Conservation (phyloP, 2,113 vertebrate genomes). For the Chloropsis cyanopogon region DNA sequence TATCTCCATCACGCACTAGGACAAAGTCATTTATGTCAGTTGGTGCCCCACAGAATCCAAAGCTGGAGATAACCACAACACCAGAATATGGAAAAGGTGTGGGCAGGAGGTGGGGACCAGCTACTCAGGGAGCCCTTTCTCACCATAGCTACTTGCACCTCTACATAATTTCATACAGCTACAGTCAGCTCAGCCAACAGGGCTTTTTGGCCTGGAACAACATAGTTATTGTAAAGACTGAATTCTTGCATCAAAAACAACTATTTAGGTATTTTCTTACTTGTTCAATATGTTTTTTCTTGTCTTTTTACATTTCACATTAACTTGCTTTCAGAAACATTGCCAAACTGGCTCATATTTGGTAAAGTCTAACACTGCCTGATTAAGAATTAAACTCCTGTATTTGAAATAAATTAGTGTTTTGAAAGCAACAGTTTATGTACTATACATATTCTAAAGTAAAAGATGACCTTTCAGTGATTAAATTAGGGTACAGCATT, state of each 20-base stretch:
- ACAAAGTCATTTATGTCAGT: not conserved
- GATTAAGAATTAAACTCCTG: not conserved
- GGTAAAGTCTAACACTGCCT: not conserved
- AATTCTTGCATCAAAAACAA: not conserved
- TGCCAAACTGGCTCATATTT: not conserved
- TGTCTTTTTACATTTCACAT: not conserved
- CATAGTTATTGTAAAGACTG: not conserved
- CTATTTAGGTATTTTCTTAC: not conserved
- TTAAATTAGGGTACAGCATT: not conserved
- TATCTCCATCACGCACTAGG: not conserved
- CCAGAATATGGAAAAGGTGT: not conserved
- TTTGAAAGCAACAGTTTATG: not conserved
- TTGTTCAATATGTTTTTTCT: not conserved
- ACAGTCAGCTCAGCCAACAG: not conserved
- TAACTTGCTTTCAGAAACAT: not conserved
- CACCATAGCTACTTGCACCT: not conserved
- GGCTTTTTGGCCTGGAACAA: not conserved
- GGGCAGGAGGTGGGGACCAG: not conserved
- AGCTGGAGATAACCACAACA: not conserved
- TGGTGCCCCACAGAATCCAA: rapidly evolving
- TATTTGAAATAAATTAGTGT: not conserved
- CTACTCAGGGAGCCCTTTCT: not conserved
- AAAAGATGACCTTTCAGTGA: not conserved
- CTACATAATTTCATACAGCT: not conserved
- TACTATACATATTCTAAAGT: not conserved